Percentiles rank a stretch among this genome's conserved stretches.
Evolutionary conservation across 1,140 invertebrate species (phyloP).

Genomic region (Orussus abietinus): DNA sequence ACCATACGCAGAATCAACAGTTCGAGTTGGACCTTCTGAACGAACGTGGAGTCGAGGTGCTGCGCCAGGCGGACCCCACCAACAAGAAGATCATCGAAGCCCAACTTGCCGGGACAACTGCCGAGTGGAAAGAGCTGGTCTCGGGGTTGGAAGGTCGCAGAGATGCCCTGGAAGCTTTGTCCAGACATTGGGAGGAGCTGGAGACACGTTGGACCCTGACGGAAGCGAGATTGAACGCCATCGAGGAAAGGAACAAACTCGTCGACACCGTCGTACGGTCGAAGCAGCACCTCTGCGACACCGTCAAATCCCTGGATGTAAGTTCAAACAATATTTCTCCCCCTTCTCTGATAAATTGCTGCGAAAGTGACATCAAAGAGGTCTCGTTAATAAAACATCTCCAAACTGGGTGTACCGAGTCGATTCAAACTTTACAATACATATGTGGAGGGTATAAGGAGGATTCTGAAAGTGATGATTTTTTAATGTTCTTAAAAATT

Average conservation of each 20-base stretch:
- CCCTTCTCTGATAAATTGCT: too few relatives aligned
- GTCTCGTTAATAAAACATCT: too few relatives aligned
- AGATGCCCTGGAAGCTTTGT: constrained; percentile 62
- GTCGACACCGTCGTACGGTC: constrained; percentile 70
- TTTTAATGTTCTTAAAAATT: too few relatives aligned
- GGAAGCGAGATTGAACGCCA: constrained; percentile 59
- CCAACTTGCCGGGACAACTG: constrained; percentile 61
- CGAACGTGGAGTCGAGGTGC: constrained; percentile 63
- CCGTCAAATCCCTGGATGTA: constrained; percentile 67
- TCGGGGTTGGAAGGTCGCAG: constrained; percentile 64
- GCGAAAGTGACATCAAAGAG: too few relatives aligned
- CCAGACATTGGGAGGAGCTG: constrained; percentile 74
- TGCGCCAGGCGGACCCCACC: constrained; percentile 59
- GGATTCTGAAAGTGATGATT: too few relatives aligned
- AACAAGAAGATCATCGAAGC: constrained; percentile 62
- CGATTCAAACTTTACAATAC: too few relatives aligned
- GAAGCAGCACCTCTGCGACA: constrained; percentile 67
- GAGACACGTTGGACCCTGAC: constrained; percentile 65
- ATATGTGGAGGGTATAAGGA: too few relatives aligned
- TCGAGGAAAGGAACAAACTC: constrained; percentile 70
- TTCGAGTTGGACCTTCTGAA: constrained; percentile 62
- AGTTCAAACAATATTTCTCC: too few relatives aligned
- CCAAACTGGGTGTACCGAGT: too few relatives aligned
- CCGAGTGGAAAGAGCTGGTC: constrained; percentile 73
- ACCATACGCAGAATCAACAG: constrained; percentile 64